Base-by-base conservation (phyloP, 2,888 invertebrate genomes). In the Drosophila sordidapex region DNA sequence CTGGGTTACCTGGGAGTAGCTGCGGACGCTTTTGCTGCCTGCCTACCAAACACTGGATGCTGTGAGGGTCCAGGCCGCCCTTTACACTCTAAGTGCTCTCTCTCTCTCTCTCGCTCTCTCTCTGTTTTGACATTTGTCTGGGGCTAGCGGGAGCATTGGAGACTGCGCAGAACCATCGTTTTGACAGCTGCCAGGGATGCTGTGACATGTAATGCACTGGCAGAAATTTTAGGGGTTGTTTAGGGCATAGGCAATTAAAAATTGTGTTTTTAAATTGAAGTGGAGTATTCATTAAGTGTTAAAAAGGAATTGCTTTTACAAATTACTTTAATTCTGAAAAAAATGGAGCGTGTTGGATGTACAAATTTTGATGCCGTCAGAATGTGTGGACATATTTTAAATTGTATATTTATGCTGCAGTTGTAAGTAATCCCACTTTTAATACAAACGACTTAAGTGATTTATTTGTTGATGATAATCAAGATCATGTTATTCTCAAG, bases 131-230 rank as follows among this genome's bases (percentile, higher is more conserved):
- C 74, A 70, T 51, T 69, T 63, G 48, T 27, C 53, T 67, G 69
- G 70, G 70, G 65, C 52, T 8, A 25, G 15, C 46, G 46, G 46
- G 46, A 46, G 46, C 7, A 35, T 40, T 51, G 51, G 27, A 43
- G 54, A 68, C 52, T 74, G 79, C 86, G 86, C 79, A 73, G 31
- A 57, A 18, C 36, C 13, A 2, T 8, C 57, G 27, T 43, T 52
- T 60, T 73, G 75, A 82, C 75, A 80, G 76, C 25, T 70, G 68
- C 68, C 89, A 86, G 85, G 85, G 85, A 87, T 84, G 84, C 89
- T 87, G 74, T 52, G 15, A 2, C 5, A 29, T 2, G 0, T 21
- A n/a, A 2, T 70, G 31, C 74, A 78, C 70, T 38, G 67, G 0
- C 18, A 56, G 13, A 64, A 69, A 18, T 52, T 5, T 2, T 7